Evolutionary conservation across 2,113 vertebrate genomes (phyloP).

Genomic region (Globicephala melas): DNA sequence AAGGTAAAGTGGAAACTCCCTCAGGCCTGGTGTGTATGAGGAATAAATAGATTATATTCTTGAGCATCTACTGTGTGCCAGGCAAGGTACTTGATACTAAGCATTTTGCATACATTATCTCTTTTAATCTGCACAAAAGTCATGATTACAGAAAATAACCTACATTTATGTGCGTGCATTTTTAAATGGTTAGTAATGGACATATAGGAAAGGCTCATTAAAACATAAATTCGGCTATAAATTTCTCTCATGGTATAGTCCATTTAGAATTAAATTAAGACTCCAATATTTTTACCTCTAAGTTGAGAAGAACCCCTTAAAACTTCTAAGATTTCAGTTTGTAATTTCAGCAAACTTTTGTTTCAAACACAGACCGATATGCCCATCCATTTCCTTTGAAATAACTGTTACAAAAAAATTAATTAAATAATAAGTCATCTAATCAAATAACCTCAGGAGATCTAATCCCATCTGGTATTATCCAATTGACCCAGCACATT

Average conservation of each 20-base stretch:
- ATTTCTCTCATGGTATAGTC: neutral
- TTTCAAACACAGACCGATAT: neutral
- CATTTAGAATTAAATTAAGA: neutral
- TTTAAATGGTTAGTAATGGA: neutral
- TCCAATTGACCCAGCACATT: neutral
- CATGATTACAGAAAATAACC: neutral
- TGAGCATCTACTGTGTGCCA: neutral
- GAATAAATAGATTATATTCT: neutral
- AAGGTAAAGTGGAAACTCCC: neutral
- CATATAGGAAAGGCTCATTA: neutral
- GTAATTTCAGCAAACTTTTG: neutral
- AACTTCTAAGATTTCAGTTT: neutral
- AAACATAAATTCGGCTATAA: neutral
- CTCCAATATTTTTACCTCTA: neutral
- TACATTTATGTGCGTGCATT: neutral
- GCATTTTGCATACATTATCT: neutral
- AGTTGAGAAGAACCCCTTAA: neutral
- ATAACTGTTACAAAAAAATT: neutral
- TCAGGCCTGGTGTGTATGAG: neutral
- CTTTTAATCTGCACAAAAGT: neutral
- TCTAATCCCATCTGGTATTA: neutral
- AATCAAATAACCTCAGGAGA: slow-evolving; percentile 14
- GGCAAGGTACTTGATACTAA: neutral
- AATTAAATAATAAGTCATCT: slow-evolving; percentile 27
- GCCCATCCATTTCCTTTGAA: neutral